Conservation (phyloP, 2,113 vertebrate species). For the Tringa solitaria region DNA sequence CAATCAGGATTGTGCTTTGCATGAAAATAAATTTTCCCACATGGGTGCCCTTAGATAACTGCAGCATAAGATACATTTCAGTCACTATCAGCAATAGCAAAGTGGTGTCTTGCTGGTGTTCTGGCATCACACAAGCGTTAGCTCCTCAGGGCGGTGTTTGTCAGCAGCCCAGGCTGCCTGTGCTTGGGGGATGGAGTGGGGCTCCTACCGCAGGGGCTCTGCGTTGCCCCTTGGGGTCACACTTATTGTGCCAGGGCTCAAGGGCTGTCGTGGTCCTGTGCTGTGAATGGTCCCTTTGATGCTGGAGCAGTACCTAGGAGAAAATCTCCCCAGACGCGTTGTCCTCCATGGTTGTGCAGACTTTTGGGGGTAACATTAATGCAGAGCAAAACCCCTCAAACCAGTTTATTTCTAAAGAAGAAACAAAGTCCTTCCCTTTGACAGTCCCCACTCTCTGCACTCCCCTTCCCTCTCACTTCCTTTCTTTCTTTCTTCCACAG, state of each 20-base stretch:
- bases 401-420: neutral
- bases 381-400: neutral
- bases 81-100: neutral
- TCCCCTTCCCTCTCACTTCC: neutral
- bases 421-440: neutral
- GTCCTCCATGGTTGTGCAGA: neutral
- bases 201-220: neutral
- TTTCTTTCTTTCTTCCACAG: neutral
- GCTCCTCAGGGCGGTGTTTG: neutral
- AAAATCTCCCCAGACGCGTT: neutral
- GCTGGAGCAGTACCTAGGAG: neutral
- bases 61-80: neutral
- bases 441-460: neutral
- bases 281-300: neutral
- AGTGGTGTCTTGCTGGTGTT: neutral
- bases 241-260: too few relatives aligned
- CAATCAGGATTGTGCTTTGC: neutral
- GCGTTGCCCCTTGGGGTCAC: neutral
- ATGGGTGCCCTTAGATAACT: neutral
- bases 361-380: neutral
- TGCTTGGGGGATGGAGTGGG: too few relatives aligned
- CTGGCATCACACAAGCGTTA: neutral
- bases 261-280: neutral
- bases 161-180: neutral
- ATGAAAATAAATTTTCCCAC: neutral